These are phyloP conservation scores for Percopsis transmontana DNA, from an alignment of 2,113 vertebrate genomes.

Conservation along the genomic window DNA sequence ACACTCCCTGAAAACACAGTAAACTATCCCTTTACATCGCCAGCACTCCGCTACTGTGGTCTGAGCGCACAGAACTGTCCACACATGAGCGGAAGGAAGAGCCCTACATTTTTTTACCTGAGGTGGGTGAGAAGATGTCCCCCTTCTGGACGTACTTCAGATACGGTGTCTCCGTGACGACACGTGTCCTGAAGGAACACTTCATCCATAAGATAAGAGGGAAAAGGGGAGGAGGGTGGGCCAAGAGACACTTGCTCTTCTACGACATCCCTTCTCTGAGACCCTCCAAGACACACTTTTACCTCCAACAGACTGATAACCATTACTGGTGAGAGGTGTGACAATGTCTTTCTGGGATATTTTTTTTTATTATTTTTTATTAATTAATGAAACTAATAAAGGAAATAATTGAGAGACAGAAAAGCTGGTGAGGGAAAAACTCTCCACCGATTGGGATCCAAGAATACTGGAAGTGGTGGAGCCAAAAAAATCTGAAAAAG, in stretches of 20 bases:
- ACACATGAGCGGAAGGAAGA: neutral
- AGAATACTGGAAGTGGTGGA: constrained; percentile 31
- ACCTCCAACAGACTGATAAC: constrained; percentile 80
- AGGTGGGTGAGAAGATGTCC: constrained; percentile 67
- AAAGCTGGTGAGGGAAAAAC: constrained; percentile 53
- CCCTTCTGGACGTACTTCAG: constrained; percentile 81
- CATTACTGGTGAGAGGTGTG: constrained; percentile 78
- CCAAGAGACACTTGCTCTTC: constrained; percentile 83
- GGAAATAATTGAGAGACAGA: constrained; percentile 73
- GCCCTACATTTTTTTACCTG: constrained; percentile 73
- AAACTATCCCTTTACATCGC: constrained; percentile 2
- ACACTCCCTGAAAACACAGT: constrained; percentile 39
- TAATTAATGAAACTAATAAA: constrained; percentile 40
- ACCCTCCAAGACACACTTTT: constrained; percentile 62
- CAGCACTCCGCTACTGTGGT: neutral
- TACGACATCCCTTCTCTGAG: constrained; percentile 85
- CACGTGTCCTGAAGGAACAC: constrained; percentile 93
- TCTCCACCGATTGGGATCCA: constrained; percentile 18
- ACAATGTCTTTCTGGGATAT: constrained; percentile 76
- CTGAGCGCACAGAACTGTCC: neutral
- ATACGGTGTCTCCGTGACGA: constrained; percentile 81
- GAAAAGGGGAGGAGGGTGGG: constrained; percentile 76
- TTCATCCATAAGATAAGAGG: constrained; percentile 95
- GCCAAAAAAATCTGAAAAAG: constrained; percentile 49
- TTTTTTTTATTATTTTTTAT: constrained; percentile 49